Base-by-base conservation (phyloP, 2,888 invertebrate species). In the Antheraea assamensis region DNA sequence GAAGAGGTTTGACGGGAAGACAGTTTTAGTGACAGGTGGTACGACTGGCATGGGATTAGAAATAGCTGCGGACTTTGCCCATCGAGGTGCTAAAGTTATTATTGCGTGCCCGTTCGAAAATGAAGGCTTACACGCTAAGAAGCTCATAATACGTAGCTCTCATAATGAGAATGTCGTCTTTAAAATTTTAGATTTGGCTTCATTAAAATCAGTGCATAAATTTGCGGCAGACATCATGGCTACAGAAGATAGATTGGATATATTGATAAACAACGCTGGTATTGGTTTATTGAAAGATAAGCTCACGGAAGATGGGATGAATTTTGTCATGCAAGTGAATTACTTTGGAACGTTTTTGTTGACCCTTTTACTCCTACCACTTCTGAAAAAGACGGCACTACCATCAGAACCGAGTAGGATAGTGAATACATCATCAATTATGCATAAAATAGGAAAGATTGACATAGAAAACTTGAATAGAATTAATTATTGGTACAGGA, bases 321-420 rank as follows among this genome's bases (percentile, higher is more conserved):
- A 98, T 87, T 92, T 96, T 77, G 97, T 97, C 15, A 98, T 98
- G 97, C 98, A 97, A 72, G 98, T 98, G 4, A 99, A 99, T 89
- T 98, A 99, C 84, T 98, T 97, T 87, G 99, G 99, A 0, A 97
- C 98, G 21, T 99, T 99, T 88, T 94, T 99, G 52, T 93, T 99
- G 72, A 99, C 99, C 0, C 97, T 98, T 87, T 95, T 99, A 64
- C 95, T 99, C 66, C 96, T 98, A 80, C 98, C 97, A 91, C 91
- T 98, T 77, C 85, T 98, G 77, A 97, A 96, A 87, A 96, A 95
- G 84, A 85, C 90, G n/a, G 93, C 91, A 2, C 82, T 75, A 0
- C 75, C 80, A 13, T 96, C 96, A 17, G 95, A 96, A 27, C 96
- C 97, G 15, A 96, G 97, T 75, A 96, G 98, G 76, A 96, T 98